phyloP scores from a whole-genome alignment of 2,888 invertebrate genomes.

The Spodoptera exigua region DNA sequence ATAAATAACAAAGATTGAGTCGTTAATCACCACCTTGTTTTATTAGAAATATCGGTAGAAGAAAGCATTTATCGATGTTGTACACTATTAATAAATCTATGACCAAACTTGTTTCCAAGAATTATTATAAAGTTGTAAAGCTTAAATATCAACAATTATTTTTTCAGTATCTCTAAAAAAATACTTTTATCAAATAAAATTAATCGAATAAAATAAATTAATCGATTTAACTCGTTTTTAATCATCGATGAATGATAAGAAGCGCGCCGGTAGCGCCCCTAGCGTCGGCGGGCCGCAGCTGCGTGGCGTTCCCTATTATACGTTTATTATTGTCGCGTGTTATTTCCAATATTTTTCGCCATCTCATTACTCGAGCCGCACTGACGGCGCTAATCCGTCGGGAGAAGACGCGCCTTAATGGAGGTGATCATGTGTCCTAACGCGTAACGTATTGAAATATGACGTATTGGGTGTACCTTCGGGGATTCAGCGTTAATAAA shows the following conservation, averaged over 20 bases:
- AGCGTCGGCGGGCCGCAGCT: conserved; percentile 75
- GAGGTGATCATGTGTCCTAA: conserved; percentile 87
- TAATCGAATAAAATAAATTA: conserved; percentile 44
- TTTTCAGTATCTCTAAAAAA: conserved; percentile 27
- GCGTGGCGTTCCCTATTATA: conserved; percentile 72
- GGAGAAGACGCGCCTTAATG: conserved; percentile 84
- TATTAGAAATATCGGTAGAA: conserved; percentile 23
- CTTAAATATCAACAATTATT: conserved; percentile 28
- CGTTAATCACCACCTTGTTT: conserved; percentile 38
- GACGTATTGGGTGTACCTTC: conserved; percentile 84
- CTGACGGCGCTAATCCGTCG: conserved; percentile 85
- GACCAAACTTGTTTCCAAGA: conserved; percentile 36
- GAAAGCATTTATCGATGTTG: conserved; percentile 21
- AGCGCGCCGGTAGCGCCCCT: conserved; percentile 72
- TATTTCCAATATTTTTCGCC: conserved; percentile 86
- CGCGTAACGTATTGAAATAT: conserved; percentile 86
- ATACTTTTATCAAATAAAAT: conserved; percentile 26
- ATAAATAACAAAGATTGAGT: conserved; percentile 24
- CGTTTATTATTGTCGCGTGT: conserved; percentile 82
- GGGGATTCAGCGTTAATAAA: conserved; percentile 81
- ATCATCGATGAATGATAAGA: conserved; percentile 55
- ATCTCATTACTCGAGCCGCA: conserved; percentile 83
- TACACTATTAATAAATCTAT: conserved; percentile 28
- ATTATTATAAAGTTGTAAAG: conserved; percentile 37
- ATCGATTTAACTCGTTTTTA: conserved; percentile 56